A percentile compares a stretch with the other conserved stretches of the same genome.
Conservation (phyloP, 2,888 invertebrate genomes). For the Drosophila setosimentum region DNA sequence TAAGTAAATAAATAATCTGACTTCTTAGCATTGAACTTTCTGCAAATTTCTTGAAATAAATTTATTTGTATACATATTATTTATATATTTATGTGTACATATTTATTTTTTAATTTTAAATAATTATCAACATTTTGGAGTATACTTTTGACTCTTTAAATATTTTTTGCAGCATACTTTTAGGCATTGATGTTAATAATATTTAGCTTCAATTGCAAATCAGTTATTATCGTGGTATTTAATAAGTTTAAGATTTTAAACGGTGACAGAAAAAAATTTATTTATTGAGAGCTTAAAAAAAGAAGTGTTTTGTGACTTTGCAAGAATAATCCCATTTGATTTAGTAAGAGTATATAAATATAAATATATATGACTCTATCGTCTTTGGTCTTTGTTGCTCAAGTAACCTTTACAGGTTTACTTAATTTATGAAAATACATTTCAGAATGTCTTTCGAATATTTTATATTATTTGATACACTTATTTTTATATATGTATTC, state of each 20-base stretch:
- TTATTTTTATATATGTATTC: no score
- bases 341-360: no score
- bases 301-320: background rate
- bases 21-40: background rate
- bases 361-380: background rate
- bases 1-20: background rate
- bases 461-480: no score
- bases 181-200: background rate
- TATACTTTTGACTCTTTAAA: slow-evolving; percentile 4
- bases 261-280: background rate
- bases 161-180: slow-evolving; percentile 5
- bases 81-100: no score
- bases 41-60: background rate
- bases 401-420: no score
- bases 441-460: no score
- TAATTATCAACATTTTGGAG: background rate
- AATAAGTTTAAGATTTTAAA: background rate
- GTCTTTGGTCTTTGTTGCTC: no score
- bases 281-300: background rate
- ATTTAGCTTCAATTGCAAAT: background rate
- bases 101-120: no score
- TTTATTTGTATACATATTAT: no score
- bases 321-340: no score
- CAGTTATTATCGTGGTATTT: no score
- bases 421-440: no score